Evolutionary conservation across 2,797 vertebrate species (phyloP).

Genomic region (Channallabes apus): DNA sequence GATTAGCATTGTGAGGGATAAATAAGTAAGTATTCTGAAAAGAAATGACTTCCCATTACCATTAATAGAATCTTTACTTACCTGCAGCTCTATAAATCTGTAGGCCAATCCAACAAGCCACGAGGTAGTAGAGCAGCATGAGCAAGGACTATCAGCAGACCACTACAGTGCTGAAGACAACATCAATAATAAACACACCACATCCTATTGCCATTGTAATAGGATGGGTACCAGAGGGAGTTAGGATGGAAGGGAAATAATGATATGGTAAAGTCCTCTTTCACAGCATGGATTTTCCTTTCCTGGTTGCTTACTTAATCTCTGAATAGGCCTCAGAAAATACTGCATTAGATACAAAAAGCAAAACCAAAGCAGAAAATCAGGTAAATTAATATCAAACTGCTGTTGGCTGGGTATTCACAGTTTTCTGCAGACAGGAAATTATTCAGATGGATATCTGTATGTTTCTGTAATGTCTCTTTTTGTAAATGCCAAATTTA

Average conservation of each 20-base stretch:
- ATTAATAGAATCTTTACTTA: slow-evolving; percentile 62
- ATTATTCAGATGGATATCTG: neutral
- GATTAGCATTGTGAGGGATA: slow-evolving; percentile 41
- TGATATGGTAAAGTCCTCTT: slow-evolving; percentile 7
- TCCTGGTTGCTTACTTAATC: neutral
- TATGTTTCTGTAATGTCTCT: neutral
- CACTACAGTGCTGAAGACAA: slow-evolving; percentile 60
- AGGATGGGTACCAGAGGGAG: slow-evolving; percentile 65
- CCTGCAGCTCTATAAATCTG: slow-evolving; percentile 64
- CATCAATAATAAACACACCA: slow-evolving; percentile 68
- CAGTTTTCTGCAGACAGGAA: neutral
- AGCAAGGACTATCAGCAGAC: slow-evolving; percentile 63
- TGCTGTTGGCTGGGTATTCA: neutral
- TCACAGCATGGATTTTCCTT: slow-evolving; percentile 2
- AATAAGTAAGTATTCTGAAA: slow-evolving; percentile 58
- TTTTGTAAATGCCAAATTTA: no score
- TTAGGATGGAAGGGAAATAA: slow-evolving; percentile 39
- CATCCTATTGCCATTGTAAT: slow-evolving; percentile 76
- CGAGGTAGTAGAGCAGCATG: slow-evolving; percentile 51
- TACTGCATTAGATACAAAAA: neutral
- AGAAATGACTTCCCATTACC: slow-evolving; percentile 61
- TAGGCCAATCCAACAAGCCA: slow-evolving; percentile 61
- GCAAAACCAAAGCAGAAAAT: neutral
- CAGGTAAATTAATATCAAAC: neutral
- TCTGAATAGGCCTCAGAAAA: neutral